phyloP scores from a whole-genome alignment of 2,888 invertebrate genomes.

The Nymphalis urticae region DNA sequence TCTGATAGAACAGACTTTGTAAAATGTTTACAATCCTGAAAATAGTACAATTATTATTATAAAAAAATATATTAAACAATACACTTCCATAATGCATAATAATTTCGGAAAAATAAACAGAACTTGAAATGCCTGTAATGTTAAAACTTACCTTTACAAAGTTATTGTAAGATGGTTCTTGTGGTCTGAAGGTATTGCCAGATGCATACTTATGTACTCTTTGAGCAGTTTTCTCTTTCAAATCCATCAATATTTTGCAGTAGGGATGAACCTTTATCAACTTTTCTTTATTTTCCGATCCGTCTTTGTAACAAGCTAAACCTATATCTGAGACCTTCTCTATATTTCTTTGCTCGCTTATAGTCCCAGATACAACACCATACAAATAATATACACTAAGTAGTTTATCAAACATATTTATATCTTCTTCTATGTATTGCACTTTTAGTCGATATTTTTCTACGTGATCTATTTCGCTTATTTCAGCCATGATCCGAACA shows the following conservation, averaged over 20 bases:
- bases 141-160: constrained; percentile 75
- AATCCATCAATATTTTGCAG: constrained; percentile 63
- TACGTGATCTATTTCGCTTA: constrained; percentile 91
- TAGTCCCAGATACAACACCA: constrained; percentile 60
- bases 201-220: constrained; percentile 71
- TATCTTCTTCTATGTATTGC: constrained; percentile 86
- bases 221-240: constrained; percentile 61
- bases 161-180: constrained; percentile 71
- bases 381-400: constrained; percentile 82
- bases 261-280: constrained; percentile 73
- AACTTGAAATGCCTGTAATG: background rate
- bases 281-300: constrained; percentile 45
- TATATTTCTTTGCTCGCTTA: constrained; percentile 59
- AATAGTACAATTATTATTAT: background rate
- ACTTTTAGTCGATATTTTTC: constrained; percentile 88
- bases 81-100: background rate
- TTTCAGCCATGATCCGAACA: constrained; percentile 81
- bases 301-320: constrained; percentile 46
- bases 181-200: constrained; percentile 80
- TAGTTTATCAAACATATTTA: constrained; percentile 81
- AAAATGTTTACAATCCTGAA: constrained; percentile 77
- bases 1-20: constrained; percentile 66
- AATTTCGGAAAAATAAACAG: background rate
- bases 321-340: constrained; percentile 53
- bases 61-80: background rate